Conservation (phyloP, 2,113 vertebrate genomes). For the Aptenodytes forsteri region DNA sequence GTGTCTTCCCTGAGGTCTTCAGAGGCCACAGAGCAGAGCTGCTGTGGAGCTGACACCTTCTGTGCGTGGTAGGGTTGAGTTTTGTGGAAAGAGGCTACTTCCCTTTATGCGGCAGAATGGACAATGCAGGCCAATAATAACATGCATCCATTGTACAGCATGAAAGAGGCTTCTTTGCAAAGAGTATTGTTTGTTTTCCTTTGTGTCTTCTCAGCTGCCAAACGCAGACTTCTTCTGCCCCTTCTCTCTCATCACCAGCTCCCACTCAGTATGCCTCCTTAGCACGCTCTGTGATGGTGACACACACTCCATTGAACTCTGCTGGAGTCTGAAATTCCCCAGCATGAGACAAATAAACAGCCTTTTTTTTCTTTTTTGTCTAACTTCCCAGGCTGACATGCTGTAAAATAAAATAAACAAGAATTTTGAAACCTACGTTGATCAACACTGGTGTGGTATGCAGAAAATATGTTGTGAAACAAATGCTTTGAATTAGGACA, state of each 20-base stretch:
- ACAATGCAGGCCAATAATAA: background rate
- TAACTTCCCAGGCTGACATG: slow-evolving; percentile 47
- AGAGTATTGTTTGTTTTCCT: background rate
- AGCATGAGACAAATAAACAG: slow-evolving; percentile 59
- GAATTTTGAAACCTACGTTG: slow-evolving; percentile 41
- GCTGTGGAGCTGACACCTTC: background rate
- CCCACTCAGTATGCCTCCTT: slow-evolving; percentile 28
- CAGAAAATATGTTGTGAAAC: slow-evolving; percentile 57
- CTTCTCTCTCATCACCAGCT: slow-evolving; percentile 25
- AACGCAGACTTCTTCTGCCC: background rate
- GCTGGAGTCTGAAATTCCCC: slow-evolving; percentile 35
- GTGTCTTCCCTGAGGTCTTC: background rate
- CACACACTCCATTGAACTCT: slow-evolving; percentile 27
- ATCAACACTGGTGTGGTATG: slow-evolving; percentile 37
- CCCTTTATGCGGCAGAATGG: background rate
- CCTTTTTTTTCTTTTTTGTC: background rate
- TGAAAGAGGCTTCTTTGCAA: background rate
- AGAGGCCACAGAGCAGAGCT: background rate
- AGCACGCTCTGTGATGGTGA: slow-evolving; percentile 37
- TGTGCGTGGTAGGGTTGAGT: background rate
- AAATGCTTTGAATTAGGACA: slow-evolving; percentile 61
- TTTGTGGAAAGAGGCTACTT: background rate
- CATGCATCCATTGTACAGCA: background rate
- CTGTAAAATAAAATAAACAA: slow-evolving; percentile 47
- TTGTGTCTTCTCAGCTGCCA: slow-evolving; percentile 41